phyloP scores from a whole-genome alignment of 35 echinoderm and acorn worm species.

The Ophiothrix spiculata region DNA sequence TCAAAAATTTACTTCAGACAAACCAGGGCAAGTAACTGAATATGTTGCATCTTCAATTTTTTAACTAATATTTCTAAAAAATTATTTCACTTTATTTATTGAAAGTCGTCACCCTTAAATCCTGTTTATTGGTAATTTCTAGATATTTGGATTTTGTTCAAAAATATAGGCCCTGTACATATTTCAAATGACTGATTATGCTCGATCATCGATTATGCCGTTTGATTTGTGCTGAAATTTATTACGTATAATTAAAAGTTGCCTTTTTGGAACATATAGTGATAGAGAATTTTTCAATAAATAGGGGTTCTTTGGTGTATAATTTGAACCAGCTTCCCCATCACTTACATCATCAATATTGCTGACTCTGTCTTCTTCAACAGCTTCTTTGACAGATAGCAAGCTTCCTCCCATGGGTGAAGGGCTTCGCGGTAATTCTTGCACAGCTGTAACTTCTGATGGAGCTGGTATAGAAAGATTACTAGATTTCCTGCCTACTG shows the following conservation, averaged over 20 bases:
- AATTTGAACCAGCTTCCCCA: not conserved
- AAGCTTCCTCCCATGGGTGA: conserved; percentile 49
- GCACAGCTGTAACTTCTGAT: conserved; percentile 15
- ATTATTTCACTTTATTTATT: too few species aligned
- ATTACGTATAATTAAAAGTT: not conserved
- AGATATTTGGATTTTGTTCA: not conserved
- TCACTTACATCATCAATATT: conserved; percentile 10
- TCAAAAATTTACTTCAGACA: too few species aligned
- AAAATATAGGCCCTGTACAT: too few species aligned
- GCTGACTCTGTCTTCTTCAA: conserved; percentile 22
- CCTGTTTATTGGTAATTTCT: not conserved
- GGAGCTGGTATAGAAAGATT: not conserved
- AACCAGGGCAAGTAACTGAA: too few species aligned
- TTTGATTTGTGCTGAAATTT: not conserved
- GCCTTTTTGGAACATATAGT: too few species aligned
- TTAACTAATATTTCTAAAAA: too few species aligned
- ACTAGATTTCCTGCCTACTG: not conserved
- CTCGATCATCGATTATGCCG: too few species aligned
- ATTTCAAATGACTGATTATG: too few species aligned
- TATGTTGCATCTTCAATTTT: too few species aligned
- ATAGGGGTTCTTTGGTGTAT: not conserved
- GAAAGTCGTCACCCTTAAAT: not conserved
- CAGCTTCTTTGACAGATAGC: conserved; percentile 65
- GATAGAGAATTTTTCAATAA: not conserved
- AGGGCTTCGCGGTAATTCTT: conserved; percentile 31